Evolutionary conservation across 1,140 invertebrate species (phyloP).

Genomic region (Nilaparvata lugens): DNA sequence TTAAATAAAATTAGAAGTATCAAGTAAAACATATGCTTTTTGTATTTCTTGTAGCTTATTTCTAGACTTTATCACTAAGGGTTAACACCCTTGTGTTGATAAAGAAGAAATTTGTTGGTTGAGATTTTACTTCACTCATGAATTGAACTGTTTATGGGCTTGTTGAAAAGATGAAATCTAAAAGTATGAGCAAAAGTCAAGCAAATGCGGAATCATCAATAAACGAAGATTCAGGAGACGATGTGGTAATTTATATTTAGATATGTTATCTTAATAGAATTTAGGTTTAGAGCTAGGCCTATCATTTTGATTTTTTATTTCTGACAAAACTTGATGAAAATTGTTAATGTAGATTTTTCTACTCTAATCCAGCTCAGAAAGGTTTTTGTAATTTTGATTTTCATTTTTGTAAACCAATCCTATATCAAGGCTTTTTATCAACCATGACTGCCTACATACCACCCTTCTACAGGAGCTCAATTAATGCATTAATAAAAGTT

Average conservation of each 20-base stretch:
- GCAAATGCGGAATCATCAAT: constrained; percentile 23
- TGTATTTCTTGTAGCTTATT: too few species aligned
- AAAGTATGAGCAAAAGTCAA: constrained; percentile 20
- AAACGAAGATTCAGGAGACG: constrained; percentile 36
- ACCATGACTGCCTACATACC: too few species aligned
- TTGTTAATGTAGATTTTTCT: background rate
- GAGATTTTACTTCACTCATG: too few species aligned
- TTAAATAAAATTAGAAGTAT: too few species aligned
- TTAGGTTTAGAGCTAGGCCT: background rate
- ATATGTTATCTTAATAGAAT: background rate
- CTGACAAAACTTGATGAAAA: background rate
- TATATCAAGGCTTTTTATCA: too few species aligned
- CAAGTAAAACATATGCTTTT: too few species aligned
- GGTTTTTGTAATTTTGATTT: background rate
- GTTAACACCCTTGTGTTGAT: too few species aligned
- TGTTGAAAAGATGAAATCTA: background rate
- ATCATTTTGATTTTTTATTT: background rate
- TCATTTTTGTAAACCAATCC: background rate
- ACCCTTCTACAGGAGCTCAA: too few species aligned
- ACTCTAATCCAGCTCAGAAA: background rate
- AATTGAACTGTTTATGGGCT: too few species aligned
- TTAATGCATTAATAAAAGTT: background rate
- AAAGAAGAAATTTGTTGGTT: too few species aligned
- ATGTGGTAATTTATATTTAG: constrained; percentile 29
- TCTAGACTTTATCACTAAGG: too few species aligned